Conservation (phyloP, 2,113 vertebrate genomes). For the Pseudonaja textilis region DNA sequence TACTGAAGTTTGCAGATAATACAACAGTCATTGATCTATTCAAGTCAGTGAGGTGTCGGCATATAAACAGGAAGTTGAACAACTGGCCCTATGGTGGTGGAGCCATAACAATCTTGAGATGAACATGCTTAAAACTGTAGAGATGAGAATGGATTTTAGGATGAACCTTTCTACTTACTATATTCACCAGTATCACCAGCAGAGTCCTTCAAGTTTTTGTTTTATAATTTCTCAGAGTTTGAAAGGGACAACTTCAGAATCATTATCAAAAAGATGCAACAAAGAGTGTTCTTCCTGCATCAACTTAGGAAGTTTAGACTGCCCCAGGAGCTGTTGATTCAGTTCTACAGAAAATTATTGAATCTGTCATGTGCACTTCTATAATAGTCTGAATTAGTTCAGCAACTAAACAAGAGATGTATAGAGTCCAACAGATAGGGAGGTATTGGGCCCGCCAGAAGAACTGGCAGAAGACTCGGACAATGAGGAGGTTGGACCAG, state of each 20-base stretch:
- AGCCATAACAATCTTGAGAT: no score
- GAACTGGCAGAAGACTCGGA: no score
- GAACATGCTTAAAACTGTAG: no score
- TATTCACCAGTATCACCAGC: not conserved
- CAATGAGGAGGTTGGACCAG: no score
- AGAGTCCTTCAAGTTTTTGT: not conserved
- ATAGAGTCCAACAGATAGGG: not conserved
- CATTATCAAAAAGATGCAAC: not conserved
- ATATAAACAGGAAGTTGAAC: no score
- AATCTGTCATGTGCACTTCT: not conserved
- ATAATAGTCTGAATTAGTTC: not conserved
- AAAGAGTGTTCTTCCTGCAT: not conserved
- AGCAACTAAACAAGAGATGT: not conserved
- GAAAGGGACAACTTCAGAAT: not conserved
- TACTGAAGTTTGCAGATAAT: not conserved
- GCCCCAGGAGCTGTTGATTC: not conserved
- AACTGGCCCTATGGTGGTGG: no score
- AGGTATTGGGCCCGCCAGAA: no score
- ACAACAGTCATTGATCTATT: not conserved
- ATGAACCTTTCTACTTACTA: not conserved
- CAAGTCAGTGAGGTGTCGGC: no score
- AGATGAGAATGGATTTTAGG: no score
- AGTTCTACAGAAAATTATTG: not conserved
- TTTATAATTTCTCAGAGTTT: not conserved
- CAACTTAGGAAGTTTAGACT: not conserved